Percentiles rank a stretch among this genome's conserved stretches.
These are phyloP conservation scores for Sylvicapra grimmia DNA, from an alignment of 2,113 vertebrate species.

Conservation along the genomic window DNA sequence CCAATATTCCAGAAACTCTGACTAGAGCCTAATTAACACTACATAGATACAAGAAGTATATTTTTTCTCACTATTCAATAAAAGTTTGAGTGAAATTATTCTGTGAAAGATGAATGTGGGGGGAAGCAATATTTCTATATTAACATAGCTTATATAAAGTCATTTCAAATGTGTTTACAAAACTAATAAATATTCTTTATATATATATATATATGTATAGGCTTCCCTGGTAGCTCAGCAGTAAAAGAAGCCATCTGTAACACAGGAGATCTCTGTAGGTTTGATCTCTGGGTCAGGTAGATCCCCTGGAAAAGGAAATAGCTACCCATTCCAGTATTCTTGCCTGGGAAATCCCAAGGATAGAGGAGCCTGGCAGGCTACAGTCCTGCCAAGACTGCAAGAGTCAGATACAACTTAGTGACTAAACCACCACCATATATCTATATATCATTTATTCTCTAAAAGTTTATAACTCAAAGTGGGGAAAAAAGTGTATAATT, in stretches of 20 bases:
- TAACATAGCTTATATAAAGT: constrained; percentile 6
- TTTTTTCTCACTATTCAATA: background rate
- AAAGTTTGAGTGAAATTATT: constrained; percentile 2
- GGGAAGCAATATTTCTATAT: background rate
- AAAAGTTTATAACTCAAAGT: background rate
- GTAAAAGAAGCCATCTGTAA: background rate
- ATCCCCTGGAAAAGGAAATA: background rate
- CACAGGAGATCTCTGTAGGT: background rate
- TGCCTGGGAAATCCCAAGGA: background rate
- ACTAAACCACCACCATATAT: background rate
- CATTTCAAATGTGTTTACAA: constrained; percentile 27
- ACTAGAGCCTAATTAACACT: background rate
- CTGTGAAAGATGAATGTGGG: background rate
- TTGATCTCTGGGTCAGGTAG: background rate
- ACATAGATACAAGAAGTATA: background rate
- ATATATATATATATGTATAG: background rate
- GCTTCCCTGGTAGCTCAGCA: background rate
- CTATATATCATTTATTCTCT: background rate
- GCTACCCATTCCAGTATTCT: background rate
- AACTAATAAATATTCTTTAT: background rate
- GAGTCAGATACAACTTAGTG: background rate
- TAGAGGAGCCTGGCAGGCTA: background rate
- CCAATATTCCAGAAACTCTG: background rate
- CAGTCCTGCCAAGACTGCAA: background rate
- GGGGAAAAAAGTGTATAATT: background rate